A percentile compares a stretch with the other conserved stretches of the same genome.
These are phyloP conservation scores for Leptestheria dahalacensis DNA, from an alignment of 1,140 invertebrate species.

Conservation along the genomic window DNA sequence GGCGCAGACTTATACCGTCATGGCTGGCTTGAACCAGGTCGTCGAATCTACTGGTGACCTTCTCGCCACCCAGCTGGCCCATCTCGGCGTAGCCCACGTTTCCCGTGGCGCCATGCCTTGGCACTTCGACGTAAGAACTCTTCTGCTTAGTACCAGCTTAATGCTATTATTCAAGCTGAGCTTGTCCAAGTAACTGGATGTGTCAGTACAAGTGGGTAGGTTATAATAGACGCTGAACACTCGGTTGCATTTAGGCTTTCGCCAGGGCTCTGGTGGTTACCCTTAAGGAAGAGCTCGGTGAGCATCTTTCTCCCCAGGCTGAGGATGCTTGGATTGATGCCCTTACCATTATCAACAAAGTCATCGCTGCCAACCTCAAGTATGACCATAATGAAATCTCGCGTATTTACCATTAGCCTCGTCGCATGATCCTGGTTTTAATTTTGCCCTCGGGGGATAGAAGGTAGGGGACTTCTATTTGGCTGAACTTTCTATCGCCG, in stretches of 20 bases:
- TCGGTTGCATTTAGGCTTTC: slow-evolving; percentile 7
- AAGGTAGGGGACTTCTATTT: no score
- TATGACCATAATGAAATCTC: no score
- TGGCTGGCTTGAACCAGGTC: neutral
- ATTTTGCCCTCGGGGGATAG: no score
- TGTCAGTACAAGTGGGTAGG: no score
- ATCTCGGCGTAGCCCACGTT: neutral
- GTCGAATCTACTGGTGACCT: neutral
- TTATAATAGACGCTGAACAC: no score
- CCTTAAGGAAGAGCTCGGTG: slow-evolving; percentile 28
- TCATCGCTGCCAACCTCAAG: slow-evolving; percentile 14
- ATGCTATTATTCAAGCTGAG: no score
- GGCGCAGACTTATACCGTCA: no score
- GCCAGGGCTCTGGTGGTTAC: slow-evolving; percentile 25
- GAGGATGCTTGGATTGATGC: slow-evolving; percentile 35
- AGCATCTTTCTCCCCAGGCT: slow-evolving; percentile 29
- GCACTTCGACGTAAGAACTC: neutral
- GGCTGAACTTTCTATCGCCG: no score
- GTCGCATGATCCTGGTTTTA: no score
- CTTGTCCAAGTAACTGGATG: no score
- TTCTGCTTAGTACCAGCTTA: no score
- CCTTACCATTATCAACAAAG: slow-evolving; percentile 25
- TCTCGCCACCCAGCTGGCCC: neutral
- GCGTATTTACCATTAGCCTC: no score
- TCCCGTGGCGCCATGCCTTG: neutral